These are phyloP conservation scores for Muschampia plurimacula DNA, from an alignment of 2,888 invertebrate genomes.

Conservation along the genomic window DNA sequence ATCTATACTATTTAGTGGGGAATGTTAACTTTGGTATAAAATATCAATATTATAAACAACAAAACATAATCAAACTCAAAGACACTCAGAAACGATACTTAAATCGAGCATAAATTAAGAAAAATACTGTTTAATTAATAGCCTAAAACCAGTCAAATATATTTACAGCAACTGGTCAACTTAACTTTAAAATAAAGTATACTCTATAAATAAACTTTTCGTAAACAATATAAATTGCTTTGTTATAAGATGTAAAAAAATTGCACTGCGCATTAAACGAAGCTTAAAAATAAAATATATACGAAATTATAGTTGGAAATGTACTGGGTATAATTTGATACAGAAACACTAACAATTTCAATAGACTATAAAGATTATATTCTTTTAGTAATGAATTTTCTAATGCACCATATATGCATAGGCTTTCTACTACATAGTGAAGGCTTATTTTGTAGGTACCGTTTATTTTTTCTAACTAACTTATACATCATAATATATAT, in stretches of 20 bases:
- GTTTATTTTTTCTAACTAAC: slow-evolving; percentile 50
- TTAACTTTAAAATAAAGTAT: slow-evolving; percentile 49
- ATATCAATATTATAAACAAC: slow-evolving; percentile 83
- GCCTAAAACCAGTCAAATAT: slow-evolving; percentile 73
- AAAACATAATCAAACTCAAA: slow-evolving; percentile 81
- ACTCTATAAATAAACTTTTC: slow-evolving; percentile 38
- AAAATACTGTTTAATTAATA: slow-evolving; percentile 82
- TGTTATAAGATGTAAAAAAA: slow-evolving; percentile 43
- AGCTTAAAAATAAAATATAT: slow-evolving; percentile 38
- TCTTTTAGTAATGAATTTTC: slow-evolving; percentile 50
- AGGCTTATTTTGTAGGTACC: slow-evolving; percentile 79
- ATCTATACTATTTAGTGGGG: slow-evolving; percentile 86
- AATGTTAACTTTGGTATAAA: slow-evolving; percentile 92
- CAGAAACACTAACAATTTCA: slow-evolving; percentile 50
- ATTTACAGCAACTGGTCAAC: slow-evolving; percentile 78
- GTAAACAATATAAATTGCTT: slow-evolving; percentile 35
- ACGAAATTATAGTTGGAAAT: slow-evolving; percentile 40
- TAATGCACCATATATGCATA: slow-evolving; percentile 69
- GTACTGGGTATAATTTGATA: slow-evolving; percentile 44
- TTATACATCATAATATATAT: slow-evolving; percentile 11
- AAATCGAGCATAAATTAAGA: slow-evolving; percentile 82
- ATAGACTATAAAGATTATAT: slow-evolving; percentile 49
- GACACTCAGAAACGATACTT: slow-evolving; percentile 78
- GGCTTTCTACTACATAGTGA: slow-evolving; percentile 65
- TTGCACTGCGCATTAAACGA: slow-evolving; percentile 48